These are phyloP conservation scores for Orientallactaga bullata DNA, from an alignment of 2,113 vertebrate genomes.

Conservation along the genomic window DNA sequence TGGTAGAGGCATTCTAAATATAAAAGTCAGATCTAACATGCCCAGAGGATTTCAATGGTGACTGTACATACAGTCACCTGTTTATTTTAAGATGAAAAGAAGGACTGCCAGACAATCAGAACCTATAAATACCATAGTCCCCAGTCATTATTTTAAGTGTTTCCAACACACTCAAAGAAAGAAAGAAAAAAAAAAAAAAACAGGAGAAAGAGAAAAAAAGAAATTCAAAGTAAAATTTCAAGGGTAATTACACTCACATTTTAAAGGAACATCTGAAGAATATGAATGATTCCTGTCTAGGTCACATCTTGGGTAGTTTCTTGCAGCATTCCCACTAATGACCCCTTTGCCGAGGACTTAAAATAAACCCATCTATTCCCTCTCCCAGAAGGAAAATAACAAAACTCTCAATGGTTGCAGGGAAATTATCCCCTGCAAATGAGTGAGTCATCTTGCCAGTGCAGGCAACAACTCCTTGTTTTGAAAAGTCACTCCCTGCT, in stretches of 20 bases:
- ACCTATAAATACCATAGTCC: slow-evolving; percentile 62
- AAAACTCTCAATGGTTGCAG: slow-evolving; percentile 22
- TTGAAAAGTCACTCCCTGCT: neutral
- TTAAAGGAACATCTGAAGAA: slow-evolving; percentile 71
- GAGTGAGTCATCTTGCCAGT: neutral
- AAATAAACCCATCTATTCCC: slow-evolving; percentile 66
- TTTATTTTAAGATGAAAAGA: slow-evolving; percentile 59
- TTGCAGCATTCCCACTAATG: slow-evolving; percentile 70
- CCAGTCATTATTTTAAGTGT: slow-evolving; percentile 73
- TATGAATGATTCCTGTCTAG: slow-evolving; percentile 53
- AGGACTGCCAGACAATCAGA: slow-evolving; percentile 41
- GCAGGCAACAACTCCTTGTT: neutral
- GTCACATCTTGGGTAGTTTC: slow-evolving; percentile 41
- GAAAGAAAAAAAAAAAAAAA: neutral
- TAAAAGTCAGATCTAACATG: slow-evolving; percentile 58
- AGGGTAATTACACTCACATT: slow-evolving; percentile 45
- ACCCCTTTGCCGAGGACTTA: slow-evolving; percentile 67
- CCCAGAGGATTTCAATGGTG: neutral
- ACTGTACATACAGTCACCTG: slow-evolving; percentile 62
- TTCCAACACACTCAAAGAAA: slow-evolving; percentile 62
- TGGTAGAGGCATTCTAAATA: neutral
- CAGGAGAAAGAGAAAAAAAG: slow-evolving; percentile 19
- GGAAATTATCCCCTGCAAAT: neutral
- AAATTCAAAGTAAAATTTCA: slow-evolving; percentile 61
- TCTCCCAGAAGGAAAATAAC: slow-evolving; percentile 71